phyloP scores from a whole-genome alignment of 2,797 vertebrate species.

The Nasua narica region DNA sequence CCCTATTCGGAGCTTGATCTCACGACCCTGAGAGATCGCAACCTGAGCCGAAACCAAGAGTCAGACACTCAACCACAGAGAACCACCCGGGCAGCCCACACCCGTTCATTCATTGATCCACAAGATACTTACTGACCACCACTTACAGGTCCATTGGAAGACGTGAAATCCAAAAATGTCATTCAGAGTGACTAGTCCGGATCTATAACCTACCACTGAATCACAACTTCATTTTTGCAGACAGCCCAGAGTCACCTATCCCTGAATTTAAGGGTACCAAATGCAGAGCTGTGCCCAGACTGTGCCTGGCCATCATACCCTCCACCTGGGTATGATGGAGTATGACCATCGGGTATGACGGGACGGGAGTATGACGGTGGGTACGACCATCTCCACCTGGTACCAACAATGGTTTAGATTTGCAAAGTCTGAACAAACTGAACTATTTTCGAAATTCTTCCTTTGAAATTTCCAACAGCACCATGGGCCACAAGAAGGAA shows the following conservation, averaged over 20 bases:
- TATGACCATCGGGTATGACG: no score
- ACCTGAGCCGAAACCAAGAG: neutral
- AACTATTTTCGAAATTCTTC: neutral
- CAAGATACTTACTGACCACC: neutral
- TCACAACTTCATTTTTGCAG: neutral
- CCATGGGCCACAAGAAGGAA: neutral
- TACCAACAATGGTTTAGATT: neutral
- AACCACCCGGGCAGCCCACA: neutral
- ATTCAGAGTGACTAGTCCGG: neutral
- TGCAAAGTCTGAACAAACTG: neutral
- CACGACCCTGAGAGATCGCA: neutral
- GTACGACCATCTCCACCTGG: accelerated
- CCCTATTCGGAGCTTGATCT: neutral
- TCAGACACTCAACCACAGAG: neutral
- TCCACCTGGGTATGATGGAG: no score
- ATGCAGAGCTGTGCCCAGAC: neutral
- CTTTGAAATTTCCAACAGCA: neutral
- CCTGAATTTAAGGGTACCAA: neutral
- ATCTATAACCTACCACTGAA: neutral
- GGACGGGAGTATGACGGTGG: no score
- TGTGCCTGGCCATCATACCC: neutral
- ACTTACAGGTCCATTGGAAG: neutral
- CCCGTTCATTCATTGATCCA: neutral
- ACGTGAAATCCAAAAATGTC: neutral
- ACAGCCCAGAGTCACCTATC: neutral